Evolutionary conservation across 2,888 invertebrate genomes (phyloP), one percentile per base, ranked within the genome.

Genomic region (Cheiracanthium punctorium): DNA sequence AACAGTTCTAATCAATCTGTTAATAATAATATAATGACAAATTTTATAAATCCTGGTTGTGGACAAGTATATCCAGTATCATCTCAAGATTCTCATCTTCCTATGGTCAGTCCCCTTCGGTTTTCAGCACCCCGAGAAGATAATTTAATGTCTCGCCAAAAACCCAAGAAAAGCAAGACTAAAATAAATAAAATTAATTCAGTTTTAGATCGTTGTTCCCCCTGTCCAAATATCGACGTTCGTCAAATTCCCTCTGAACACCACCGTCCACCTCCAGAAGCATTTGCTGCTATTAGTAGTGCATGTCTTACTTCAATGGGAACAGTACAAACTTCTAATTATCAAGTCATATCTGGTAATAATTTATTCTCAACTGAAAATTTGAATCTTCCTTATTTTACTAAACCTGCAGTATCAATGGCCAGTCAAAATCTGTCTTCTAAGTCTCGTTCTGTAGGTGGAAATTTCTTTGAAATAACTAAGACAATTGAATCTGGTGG

Each of bases 151-250:
- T 72, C 80, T 12, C 58, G 82, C 17, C 80, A 75, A 24, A 88
- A 82, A 70, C 20, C 76, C 24, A 89, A 88, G 58, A 89, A 88
- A n/a, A 73, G 73, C 14, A 89, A 88, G 73, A 41, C 72, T 0
- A 88, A 89, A 81, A 70, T 32, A 30, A 72, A 17, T 32, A 89
- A 89, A 82, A 73, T 86, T 28, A 85, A 77, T 58, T 91, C 89
- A 65, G 73, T 88, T 79, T 70, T 90, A 20, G 89, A 90, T 73
- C 88, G 90, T 32, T 89, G 88, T 29, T 90, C 93, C 30, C 93
- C 94, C 24, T 94, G 93, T 92, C 94, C 94, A 33, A 94, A 94
- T 91, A 92, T 94, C 82, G 94, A 94, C 90, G 93, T 94, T 0
- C 91, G 94, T 82, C 93, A 93, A 89, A 92, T 94, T 89, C 93